phyloP scores from a whole-genome alignment of 2,113 vertebrate species.

The Tenebrosternarchus preto region DNA sequence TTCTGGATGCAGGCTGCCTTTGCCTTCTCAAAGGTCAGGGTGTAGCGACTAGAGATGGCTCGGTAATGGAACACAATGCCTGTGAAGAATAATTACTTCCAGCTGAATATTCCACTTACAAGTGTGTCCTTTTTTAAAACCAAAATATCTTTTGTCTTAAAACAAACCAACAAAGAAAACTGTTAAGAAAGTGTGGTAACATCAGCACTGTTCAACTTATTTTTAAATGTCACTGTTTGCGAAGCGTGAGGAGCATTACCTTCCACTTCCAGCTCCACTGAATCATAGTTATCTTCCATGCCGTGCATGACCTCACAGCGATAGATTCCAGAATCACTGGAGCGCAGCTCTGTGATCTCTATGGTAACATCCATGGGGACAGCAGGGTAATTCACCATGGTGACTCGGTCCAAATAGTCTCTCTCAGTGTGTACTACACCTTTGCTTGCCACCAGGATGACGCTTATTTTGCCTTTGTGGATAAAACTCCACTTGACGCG shows the following conservation, averaged over 20 bases:
- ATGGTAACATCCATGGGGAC: slow-evolving; percentile 86
- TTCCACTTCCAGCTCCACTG: slow-evolving; percentile 85
- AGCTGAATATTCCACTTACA: slow-evolving; percentile 10
- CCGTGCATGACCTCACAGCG: slow-evolving; percentile 91
- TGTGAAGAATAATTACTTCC: slow-evolving; percentile 54
- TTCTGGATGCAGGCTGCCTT: slow-evolving; percentile 91
- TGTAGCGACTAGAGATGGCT: slow-evolving; percentile 91
- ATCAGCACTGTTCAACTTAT: background rate
- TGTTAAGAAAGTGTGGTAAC: background rate
- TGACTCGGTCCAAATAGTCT: slow-evolving; percentile 83
- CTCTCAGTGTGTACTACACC: slow-evolving; percentile 80
- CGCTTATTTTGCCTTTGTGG: slow-evolving; percentile 77
- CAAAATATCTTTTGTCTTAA: background rate
- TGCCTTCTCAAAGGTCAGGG: slow-evolving; percentile 87
- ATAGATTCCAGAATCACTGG: slow-evolving; percentile 89
- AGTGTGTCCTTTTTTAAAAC: background rate
- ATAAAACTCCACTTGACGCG: slow-evolving; percentile 93
- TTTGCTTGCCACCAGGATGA: slow-evolving; percentile 83
- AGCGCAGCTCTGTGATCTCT: slow-evolving; percentile 83
- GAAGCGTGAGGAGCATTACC: slow-evolving; percentile 68
- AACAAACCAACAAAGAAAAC: background rate
- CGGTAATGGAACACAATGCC: slow-evolving; percentile 96
- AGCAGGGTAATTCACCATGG: slow-evolving; percentile 86
- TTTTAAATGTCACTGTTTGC: background rate
- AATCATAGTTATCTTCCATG: slow-evolving; percentile 86